phyloP scores from a whole-genome alignment of 2,888 invertebrate species.

The Euzetes globulus region DNA sequence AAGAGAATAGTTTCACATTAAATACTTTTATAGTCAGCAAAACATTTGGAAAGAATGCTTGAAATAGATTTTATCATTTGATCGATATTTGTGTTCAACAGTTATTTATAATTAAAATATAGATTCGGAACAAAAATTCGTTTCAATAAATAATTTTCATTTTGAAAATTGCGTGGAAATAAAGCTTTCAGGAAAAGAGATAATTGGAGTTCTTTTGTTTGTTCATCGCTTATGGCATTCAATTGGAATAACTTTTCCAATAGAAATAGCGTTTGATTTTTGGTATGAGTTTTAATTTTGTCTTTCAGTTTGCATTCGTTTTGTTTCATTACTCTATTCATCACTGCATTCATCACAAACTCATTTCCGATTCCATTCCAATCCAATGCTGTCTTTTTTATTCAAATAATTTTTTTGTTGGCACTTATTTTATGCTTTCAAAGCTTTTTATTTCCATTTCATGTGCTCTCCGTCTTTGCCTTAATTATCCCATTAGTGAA shows the following conservation, averaged over 20 bases:
- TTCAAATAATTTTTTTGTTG: background rate
- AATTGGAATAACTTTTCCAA: background rate
- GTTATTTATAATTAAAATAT: background rate
- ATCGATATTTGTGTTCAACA: background rate
- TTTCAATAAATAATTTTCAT: background rate
- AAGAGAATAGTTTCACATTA: too few relatives aligned
- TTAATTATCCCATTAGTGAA: slow-evolving; percentile 24
- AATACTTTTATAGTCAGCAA: too few relatives aligned
- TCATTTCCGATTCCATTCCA: slow-evolving; percentile 26
- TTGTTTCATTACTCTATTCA: background rate
- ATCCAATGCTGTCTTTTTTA: background rate
- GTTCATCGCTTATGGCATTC: slow-evolving; percentile 18
- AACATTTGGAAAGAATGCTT: background rate
- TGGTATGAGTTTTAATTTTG: slow-evolving; percentile 6
- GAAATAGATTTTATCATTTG: background rate
- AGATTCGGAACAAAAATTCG: background rate
- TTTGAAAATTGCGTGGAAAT: background rate
- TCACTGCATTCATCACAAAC: slow-evolving; percentile 14
- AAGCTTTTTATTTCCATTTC: background rate
- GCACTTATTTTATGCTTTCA: background rate
- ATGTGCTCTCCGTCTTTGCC: background rate
- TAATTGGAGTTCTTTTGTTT: slow-evolving; percentile 18
- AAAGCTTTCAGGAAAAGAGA: background rate
- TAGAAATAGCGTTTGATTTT: background rate
- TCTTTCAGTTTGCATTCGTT: background rate